phyloP scores from a whole-genome alignment of 2,888 invertebrate species.

The Pemphredon lugubris region DNA sequence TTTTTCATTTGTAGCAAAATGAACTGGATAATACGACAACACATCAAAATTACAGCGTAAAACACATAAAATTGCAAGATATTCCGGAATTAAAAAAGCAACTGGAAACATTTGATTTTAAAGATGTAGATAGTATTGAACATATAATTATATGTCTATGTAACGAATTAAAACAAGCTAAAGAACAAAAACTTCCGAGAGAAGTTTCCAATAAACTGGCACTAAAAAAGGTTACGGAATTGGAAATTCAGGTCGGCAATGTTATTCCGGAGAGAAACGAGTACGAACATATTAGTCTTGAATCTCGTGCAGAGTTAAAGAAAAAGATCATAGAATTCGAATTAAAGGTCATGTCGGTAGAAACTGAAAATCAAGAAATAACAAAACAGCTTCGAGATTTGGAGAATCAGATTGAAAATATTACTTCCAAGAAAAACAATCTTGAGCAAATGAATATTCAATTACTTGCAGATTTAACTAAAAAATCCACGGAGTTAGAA shows the following conservation, averaged over 20 bases:
- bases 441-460: slow-evolving; percentile 32
- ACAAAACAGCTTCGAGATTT: neutral
- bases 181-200: slow-evolving; percentile 7
- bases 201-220: neutral
- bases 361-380: neutral
- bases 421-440: slow-evolving; percentile 36
- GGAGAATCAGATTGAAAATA: slow-evolving; percentile 11
- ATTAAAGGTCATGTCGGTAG: neutral
- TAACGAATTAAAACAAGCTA: slow-evolving; percentile 4
- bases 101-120: slow-evolving; percentile 11
- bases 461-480: slow-evolving; percentile 27
- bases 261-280: slow-evolving; percentile 37
- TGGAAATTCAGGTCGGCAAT: slow-evolving; percentile 29
- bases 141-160: slow-evolving; percentile 16
- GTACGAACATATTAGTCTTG: slow-evolving; percentile 24
- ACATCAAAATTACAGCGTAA: neutral
- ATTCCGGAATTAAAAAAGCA: slow-evolving; percentile 8
- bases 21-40: no score
- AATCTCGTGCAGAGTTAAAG: slow-evolving; percentile 1
- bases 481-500: slow-evolving; percentile 27
- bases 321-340: neutral
- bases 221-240: slow-evolving; percentile 11
- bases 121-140: slow-evolving; percentile 8
- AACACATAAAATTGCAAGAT: neutral
- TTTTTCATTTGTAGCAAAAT: no score